Conservation (phyloP, 2,113 vertebrate species). For the Toxotes chatareus region DNA sequence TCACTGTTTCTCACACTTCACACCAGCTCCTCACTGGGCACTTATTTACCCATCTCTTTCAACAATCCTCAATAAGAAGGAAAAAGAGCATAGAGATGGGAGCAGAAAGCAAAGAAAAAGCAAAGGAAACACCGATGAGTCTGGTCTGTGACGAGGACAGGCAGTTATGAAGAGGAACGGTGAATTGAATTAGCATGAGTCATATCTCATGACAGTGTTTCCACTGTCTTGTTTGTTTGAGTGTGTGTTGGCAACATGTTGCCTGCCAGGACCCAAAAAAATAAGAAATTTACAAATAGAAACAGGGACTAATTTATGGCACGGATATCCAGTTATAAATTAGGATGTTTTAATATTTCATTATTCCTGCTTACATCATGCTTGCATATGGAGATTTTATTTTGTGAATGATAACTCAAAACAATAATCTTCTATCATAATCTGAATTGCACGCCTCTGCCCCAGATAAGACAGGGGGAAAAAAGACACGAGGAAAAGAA, state of each 20-base stretch:
- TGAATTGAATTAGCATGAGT: slow-evolving; percentile 67
- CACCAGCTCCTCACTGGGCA: slow-evolving; percentile 3
- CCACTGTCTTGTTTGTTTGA: slow-evolving; percentile 39
- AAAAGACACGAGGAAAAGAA: background rate
- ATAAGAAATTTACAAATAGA: background rate
- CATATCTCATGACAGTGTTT: slow-evolving; percentile 64
- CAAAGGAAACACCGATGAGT: background rate
- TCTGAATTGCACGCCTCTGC: background rate
- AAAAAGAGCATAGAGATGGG: background rate
- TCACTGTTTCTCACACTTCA: slow-evolving; percentile 52
- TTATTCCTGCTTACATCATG: background rate
- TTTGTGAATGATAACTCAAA: background rate
- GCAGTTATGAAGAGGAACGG: slow-evolving; percentile 56
- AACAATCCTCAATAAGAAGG: background rate
- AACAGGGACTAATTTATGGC: background rate
- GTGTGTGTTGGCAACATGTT: slow-evolving; percentile 52
- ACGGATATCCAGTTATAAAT: background rate
- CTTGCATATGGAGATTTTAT: background rate
- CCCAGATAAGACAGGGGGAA: slow-evolving; percentile 13
- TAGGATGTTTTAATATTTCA: background rate
- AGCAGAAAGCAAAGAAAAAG: slow-evolving; percentile 9
- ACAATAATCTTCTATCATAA: no score
- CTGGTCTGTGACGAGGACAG: background rate
- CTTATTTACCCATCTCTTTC: background rate
- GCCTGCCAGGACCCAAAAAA: background rate